Conservation (phyloP, 2,888 invertebrate species). For the Craniophora ligustri region DNA sequence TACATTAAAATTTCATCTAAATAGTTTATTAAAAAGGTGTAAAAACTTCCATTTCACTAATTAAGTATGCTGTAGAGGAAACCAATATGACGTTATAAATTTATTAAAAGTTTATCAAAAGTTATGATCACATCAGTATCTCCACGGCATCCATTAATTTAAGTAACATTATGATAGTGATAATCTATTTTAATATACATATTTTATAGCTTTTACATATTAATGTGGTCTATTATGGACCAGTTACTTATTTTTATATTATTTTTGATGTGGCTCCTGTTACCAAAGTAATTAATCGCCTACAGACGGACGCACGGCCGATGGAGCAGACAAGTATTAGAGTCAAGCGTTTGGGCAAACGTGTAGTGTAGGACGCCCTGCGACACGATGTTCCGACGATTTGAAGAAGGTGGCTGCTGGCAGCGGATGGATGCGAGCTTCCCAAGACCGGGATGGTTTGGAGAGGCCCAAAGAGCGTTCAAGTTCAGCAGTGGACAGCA, state of each 20-base stretch:
- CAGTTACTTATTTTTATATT: slow-evolving; percentile 4
- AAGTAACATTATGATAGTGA: slow-evolving; percentile 25
- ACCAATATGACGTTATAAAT: slow-evolving; percentile 28
- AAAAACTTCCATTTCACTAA: slow-evolving; percentile 21
- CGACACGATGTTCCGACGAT: no score
- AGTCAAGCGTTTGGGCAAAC: no score
- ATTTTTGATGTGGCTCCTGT: not conserved
- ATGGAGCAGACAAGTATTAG: no score
- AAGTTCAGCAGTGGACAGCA: no score
- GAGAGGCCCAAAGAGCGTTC: no score
- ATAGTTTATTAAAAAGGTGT: slow-evolving; percentile 17
- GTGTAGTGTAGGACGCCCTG: no score
- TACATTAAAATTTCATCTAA: slow-evolving; percentile 12
- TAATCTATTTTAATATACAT: slow-evolving; percentile 41
- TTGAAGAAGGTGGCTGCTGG: no score
- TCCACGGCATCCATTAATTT: slow-evolving; percentile 28
- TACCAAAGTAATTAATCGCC: not conserved
- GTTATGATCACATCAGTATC: slow-evolving; percentile 15
- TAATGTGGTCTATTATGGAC: slow-evolving; percentile 24
- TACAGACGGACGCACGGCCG: no score
- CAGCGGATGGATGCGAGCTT: no score
- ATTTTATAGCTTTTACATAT: slow-evolving; percentile 37
- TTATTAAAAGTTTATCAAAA: slow-evolving; percentile 13
- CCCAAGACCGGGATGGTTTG: no score
- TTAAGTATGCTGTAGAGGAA: slow-evolving; percentile 14